A percentile compares a stretch with the other conserved stretches of the same genome.
phyloP scores from a whole-genome alignment of 2,113 vertebrate genomes.

The Dipodomys spectabilis region DNA sequence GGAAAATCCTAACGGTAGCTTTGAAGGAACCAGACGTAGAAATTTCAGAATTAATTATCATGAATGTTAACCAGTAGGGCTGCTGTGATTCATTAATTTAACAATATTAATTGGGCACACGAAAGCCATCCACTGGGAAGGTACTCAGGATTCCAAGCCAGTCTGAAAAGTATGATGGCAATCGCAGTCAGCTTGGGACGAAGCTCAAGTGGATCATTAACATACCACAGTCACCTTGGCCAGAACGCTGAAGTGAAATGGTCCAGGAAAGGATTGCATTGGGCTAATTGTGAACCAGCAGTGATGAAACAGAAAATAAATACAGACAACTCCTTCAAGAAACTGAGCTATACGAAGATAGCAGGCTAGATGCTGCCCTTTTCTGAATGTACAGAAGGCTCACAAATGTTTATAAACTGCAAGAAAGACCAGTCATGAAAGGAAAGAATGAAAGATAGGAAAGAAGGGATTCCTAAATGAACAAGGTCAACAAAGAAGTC shows the following conservation, averaged over 20 bases:
- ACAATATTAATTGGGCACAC: background rate
- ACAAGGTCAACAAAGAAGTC: background rate
- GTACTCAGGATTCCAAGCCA: background rate
- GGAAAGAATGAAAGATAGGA: background rate
- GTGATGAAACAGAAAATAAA: background rate
- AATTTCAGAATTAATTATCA: background rate
- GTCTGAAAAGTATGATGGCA: background rate
- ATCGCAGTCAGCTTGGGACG: background rate
- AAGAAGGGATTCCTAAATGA: background rate
- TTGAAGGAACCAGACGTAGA: background rate
- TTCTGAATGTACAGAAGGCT: background rate
- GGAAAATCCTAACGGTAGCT: background rate
- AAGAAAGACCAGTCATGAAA: background rate
- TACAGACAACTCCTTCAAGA: background rate
- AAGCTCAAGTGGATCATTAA: background rate
- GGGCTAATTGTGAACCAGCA: background rate
- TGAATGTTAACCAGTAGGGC: background rate
- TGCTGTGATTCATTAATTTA: slow-evolving; percentile 23
- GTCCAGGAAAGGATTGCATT: background rate
- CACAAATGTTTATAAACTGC: background rate
- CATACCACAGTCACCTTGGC: background rate
- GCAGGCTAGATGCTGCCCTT: background rate
- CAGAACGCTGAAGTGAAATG: background rate
- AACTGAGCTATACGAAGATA: background rate
- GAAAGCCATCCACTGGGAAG: background rate